These are phyloP conservation scores for Crenuchus spilurus DNA, from an alignment of 2,797 vertebrate genomes.

Conservation along the genomic window DNA sequence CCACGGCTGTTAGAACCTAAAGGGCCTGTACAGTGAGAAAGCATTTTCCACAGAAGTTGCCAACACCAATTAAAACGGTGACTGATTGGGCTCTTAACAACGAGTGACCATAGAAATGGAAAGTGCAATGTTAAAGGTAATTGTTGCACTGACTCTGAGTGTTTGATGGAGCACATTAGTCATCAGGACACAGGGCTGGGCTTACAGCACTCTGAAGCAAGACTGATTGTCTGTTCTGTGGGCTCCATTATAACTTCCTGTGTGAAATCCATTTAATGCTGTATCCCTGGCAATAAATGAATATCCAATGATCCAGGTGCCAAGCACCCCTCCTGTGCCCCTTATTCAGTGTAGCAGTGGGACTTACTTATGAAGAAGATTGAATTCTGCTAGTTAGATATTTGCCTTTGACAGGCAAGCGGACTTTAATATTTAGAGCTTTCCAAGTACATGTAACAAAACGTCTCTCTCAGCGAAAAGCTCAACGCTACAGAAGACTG, in stretches of 20 bases:
- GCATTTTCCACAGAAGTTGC: constrained; percentile 51
- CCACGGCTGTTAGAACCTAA: constrained; percentile 37
- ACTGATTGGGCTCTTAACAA: constrained; percentile 41
- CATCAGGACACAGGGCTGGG: constrained; percentile 48
- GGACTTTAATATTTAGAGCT: constrained; percentile 19
- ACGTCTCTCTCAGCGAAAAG: neutral
- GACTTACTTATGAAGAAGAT: constrained; percentile 36
- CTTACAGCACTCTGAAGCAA: constrained; percentile 48
- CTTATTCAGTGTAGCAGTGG: constrained; percentile 30
- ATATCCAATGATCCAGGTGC: constrained; percentile 42
- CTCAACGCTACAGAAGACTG: neutral
- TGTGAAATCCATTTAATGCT: constrained; percentile 52
- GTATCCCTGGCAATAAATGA: constrained; percentile 49
- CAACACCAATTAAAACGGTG: constrained; percentile 56
- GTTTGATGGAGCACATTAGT: constrained; percentile 52
- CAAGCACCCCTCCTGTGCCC: constrained; percentile 37
- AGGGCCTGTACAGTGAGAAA: constrained; percentile 17
- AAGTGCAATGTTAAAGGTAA: constrained; percentile 61
- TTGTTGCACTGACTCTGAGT: constrained; percentile 53
- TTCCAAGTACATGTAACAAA: constrained; percentile 21
- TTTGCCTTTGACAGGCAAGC: constrained; percentile 24
- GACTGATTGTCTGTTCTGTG: constrained; percentile 47
- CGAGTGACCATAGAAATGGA: constrained; percentile 40
- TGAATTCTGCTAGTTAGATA: constrained; percentile 32
- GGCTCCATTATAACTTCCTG: constrained; percentile 49